Evolutionary conservation across 2,113 vertebrate species (phyloP).

Genomic region (Zapornia atra): DNA sequence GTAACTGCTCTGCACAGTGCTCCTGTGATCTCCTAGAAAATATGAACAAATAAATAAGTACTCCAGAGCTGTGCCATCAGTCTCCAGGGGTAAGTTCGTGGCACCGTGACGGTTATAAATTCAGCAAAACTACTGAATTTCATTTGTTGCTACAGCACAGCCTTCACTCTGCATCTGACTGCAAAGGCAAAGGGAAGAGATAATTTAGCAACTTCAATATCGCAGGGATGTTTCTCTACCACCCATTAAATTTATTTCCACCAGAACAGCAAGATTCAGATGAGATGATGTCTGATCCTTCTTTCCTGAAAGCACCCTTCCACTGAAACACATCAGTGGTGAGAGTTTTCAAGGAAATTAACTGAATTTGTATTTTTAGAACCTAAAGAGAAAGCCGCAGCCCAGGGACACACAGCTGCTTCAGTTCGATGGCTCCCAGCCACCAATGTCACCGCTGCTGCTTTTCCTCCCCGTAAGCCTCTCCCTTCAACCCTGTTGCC

Average conservation of each 20-base stretch:
- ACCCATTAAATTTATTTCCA: not conserved
- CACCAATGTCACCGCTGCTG: not conserved
- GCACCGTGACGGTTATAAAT: not conserved
- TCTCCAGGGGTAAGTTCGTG: not conserved
- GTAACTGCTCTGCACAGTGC: not conserved
- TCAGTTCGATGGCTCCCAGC: not conserved
- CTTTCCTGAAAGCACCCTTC: not conserved
- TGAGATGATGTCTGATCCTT: not conserved
- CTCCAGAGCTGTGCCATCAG: not conserved
- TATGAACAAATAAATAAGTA: not conserved
- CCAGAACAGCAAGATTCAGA: not conserved
- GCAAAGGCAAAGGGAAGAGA: not conserved
- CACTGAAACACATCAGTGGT: not conserved
- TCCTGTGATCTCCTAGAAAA: not conserved
- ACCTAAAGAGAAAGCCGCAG: not conserved
- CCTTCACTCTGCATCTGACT: not conserved
- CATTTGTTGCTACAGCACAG: not conserved
- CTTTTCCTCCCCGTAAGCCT: not conserved
- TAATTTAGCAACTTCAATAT: not conserved
- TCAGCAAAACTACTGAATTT: not conserved
- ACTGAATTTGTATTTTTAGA: constrained; percentile 10
- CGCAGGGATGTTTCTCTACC: not conserved
- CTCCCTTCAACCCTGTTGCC: not conserved
- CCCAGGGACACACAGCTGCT: constrained; percentile 32
- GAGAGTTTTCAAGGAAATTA: not conserved